A percentile compares a stretch with the other conserved stretches of the same genome.
phyloP scores from a whole-genome alignment of 2,797 vertebrate genomes.

The Eospalax fontanierii region DNA sequence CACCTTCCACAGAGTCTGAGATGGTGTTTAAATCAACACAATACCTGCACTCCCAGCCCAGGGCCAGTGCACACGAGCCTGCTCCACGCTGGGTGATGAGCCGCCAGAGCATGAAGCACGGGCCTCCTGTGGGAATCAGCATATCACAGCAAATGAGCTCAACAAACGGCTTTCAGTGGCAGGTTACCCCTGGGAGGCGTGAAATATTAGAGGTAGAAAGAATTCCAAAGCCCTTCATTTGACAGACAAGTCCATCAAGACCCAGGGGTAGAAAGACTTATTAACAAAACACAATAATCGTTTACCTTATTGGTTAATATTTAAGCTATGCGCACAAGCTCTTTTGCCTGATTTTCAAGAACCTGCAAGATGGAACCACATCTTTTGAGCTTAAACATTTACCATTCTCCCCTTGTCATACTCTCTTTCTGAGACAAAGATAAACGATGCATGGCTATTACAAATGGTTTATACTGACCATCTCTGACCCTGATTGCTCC shows the following conservation, averaged over 20 bases:
- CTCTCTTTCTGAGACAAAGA: background rate
- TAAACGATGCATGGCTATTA: background rate
- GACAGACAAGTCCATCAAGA: background rate
- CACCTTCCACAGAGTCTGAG: background rate
- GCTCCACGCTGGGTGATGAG: background rate
- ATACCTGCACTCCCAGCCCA: background rate
- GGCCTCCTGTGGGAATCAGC: background rate
- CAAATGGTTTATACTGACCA: background rate
- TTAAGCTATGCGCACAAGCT: background rate
- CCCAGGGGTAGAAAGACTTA: background rate
- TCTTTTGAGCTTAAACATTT: background rate
- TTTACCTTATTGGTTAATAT: background rate
- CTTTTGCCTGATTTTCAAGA: background rate
- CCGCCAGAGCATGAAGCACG: no score
- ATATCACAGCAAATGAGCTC: background rate
- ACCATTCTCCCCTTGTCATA: background rate
- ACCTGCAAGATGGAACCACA: background rate
- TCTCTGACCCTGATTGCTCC: background rate
- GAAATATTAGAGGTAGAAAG: background rate
- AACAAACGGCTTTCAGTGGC: background rate
- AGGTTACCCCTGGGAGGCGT: background rate
- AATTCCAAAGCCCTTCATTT: background rate
- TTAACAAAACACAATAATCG: background rate
- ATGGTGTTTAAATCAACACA: background rate
- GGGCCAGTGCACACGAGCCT: no score